phyloP scores from a whole-genome alignment of 2,888 invertebrate genomes.

The Hyalella azteca region DNA sequence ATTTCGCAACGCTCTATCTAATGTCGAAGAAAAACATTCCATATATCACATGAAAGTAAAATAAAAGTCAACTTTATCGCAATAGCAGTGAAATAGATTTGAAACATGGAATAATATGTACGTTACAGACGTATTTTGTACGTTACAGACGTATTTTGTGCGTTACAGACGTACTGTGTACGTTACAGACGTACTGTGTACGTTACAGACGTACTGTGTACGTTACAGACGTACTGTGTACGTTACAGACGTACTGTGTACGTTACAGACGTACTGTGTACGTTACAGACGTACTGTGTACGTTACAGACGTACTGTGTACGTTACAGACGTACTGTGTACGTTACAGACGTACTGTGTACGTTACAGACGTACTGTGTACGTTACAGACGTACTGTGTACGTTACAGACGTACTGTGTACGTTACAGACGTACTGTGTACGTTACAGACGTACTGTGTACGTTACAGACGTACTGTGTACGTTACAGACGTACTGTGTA shows the following conservation, averaged over 20 bases:
- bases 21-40: slow-evolving; percentile 40
- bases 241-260: background rate
- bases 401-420: too few species aligned
- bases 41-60: slow-evolving; percentile 41
- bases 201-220: background rate
- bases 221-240: background rate
- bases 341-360: too few species aligned
- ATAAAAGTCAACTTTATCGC: slow-evolving; percentile 40
- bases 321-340: too few species aligned
- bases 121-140: background rate
- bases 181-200: background rate
- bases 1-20: slow-evolving; percentile 19
- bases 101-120: slow-evolving; percentile 23
- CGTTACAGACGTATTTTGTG: background rate
- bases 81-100: slow-evolving; percentile 38
- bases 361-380: too few species aligned
- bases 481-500: too few species aligned
- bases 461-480: too few species aligned
- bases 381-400: too few species aligned
- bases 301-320: too few species aligned
- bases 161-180: background rate
- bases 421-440: too few species aligned
- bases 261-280: background rate
- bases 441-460: too few species aligned
- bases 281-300: background rate